Evolutionary conservation across 2,113 vertebrate genomes (phyloP).

Genomic region (Struthio camelus): DNA sequence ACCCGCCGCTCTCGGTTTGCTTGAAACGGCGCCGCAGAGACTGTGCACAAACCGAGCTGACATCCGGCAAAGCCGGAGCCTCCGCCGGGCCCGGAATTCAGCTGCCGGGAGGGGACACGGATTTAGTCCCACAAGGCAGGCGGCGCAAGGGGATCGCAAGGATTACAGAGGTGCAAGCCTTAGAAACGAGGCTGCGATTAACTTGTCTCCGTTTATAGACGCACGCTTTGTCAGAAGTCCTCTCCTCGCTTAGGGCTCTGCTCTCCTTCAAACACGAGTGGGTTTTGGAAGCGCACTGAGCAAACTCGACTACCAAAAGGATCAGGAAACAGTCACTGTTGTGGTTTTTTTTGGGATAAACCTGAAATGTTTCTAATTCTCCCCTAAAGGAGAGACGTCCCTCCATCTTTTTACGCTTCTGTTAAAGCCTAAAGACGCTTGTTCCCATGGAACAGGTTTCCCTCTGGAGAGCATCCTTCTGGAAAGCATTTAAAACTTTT

Average conservation of each 20-base stretch:
- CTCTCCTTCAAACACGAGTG: background rate
- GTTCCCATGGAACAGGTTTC: background rate
- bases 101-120: background rate
- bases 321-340: background rate
- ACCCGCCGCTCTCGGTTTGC: too few relatives aligned
- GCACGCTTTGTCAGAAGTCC: background rate
- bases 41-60: fast-evolving
- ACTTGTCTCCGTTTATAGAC: background rate
- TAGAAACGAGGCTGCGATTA: background rate
- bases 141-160: background rate
- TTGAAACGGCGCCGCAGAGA: too few relatives aligned
- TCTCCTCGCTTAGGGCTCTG: background rate
- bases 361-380: background rate
- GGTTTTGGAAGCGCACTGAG: background rate
- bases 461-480: background rate
- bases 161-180: background rate
- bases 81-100: background rate
- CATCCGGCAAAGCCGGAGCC: fast-evolving
- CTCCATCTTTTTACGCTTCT: background rate
- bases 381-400: background rate
- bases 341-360: background rate
- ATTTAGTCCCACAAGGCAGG: fast-evolving
- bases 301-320: background rate
- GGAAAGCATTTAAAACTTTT: fast-evolving
- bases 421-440: background rate